Evolutionary conservation across 2,888 invertebrate species (phyloP), one percentile per base, ranked within the genome.

Genomic region (Branchipolynoe longqiensis): DNA sequence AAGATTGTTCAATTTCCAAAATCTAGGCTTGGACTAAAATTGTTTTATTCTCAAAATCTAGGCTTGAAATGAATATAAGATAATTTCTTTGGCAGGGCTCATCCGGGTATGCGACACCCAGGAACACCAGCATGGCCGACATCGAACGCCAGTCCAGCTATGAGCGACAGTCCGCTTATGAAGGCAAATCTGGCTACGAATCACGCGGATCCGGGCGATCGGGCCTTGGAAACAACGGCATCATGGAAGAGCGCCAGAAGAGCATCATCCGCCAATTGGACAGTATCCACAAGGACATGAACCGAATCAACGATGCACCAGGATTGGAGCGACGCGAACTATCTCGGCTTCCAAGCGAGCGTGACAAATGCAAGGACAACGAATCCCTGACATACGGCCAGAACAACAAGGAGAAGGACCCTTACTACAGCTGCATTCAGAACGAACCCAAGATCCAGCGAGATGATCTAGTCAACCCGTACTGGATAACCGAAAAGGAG

Each of bases 401-500:
- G 31, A 41, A 81, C 36, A 81, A 82, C 59, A n/a, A 40, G 33
- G 83, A 85, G 22, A 64, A 73, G n/a, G 85, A 87, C 54, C 85
- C 86, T 2, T 88, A 87, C 74, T 88, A 88, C 88, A 88, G 88
- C 85, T 87, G 85, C 40, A 74, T 88, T n/a, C 85, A 85, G 69
- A 86, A 85, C 38, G 87, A 87, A 69, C 86, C 87, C n/a, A 85
- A 85, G 78, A 86, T 87, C 25, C 87, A 89, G 74, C 48, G 91
- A 62, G 88, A 91, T 86, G 91, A 91, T 12, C 86, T 90, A 1
- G 86, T 86, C n/a, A 89, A 90, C 40, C 90, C 90, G 25, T 89
- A 88, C 58, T 93, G 93, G 93, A 78, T 90, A n/a, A 89, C 90
- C 28, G 89, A 90, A 38, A 84, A 88, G 54, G 89, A 88, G 31